Base-by-base conservation (phyloP, 2,888 invertebrate species). In the Sphinx pinastri region DNA sequence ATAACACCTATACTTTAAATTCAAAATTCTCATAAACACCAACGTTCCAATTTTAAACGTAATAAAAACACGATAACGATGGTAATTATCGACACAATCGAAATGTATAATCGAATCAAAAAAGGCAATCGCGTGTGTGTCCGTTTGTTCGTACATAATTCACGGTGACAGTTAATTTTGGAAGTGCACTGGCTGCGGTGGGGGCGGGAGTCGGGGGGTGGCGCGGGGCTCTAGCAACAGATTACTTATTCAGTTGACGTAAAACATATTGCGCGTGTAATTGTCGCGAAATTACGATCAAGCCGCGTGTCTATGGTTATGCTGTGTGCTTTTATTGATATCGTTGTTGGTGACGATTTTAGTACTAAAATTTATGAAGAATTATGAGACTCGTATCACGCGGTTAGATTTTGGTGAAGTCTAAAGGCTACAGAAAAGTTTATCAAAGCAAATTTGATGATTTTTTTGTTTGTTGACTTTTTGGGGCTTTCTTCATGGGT, bases 131-230 rank as follows among this genome's bases (percentile, higher is more conserved):
- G 87, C 84, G 82, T 84, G 83, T 77, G 82, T 86, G 86, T 88
- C 86, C 83, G 81, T 81, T 75, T 77, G 80, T 78, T 84, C 85
- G 85, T 87, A 84, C 87, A 87, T 87, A 88, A 92, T 92, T 87
- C 90, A 89, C 89, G 83, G 82, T 90, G 93, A 93, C 93, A 92
- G 92, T 91, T 93, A 90, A 93, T 93, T 90, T 80, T 88, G 89
- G 90, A 85, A 90, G 88, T 92, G 93, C 93, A 91, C 82, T 87
- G 84, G 84, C 84, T 78, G 77, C 79, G 76, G 79, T 76, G 78
- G 79, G 76, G 75, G 77, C 72, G 75, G 73, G 75, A 79, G 80
- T 14, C 19, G 49, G 83, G 84, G 84, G 78, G 77, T 77, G 75
- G 79, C 76, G 76, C 79, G 79, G 78, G 77, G 80, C 55, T 55